phyloP scores from a whole-genome alignment of 2,888 invertebrate genomes.

The Scaptomyza flava region DNA sequence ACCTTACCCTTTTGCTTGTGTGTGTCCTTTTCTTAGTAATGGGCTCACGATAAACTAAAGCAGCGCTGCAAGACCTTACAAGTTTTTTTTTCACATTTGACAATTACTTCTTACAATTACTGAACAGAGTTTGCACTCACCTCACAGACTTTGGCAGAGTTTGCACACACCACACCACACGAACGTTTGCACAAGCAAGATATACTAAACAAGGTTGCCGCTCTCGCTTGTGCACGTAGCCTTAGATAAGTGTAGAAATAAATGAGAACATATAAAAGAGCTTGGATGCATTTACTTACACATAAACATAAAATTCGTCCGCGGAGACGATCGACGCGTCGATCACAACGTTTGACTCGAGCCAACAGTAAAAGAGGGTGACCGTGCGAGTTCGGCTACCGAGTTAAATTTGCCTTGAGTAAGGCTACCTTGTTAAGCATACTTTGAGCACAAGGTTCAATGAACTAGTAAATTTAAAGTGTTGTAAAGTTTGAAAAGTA shows the following conservation, averaged over 20 bases:
- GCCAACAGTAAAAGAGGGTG: no score
- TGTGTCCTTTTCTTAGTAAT: not conserved
- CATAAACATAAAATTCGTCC: no score
- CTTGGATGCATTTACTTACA: no score
- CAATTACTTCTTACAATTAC: no score
- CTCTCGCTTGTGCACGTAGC: no score
- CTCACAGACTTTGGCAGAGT: not conserved
- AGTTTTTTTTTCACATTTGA: not conserved
- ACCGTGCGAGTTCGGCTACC: no score
- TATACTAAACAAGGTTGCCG: not conserved
- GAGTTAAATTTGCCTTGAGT: no score
- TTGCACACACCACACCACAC: not conserved
- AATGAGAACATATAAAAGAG: no score
- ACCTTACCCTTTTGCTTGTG: not conserved
- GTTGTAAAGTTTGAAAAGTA: not conserved
- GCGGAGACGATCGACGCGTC: no score
- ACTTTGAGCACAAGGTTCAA: not conserved
- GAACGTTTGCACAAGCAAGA: not conserved
- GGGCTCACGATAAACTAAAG: not conserved
- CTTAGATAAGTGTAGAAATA: no score
- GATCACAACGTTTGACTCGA: no score
- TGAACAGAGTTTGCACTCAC: not conserved
- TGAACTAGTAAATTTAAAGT: not conserved
- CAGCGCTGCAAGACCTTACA: not conserved
- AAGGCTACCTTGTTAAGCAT: no score